Evolutionary conservation across 2,113 vertebrate species (phyloP), one percentile per base, ranked within the genome.

Genomic region (Myrmophylax atrothorax): DNA sequence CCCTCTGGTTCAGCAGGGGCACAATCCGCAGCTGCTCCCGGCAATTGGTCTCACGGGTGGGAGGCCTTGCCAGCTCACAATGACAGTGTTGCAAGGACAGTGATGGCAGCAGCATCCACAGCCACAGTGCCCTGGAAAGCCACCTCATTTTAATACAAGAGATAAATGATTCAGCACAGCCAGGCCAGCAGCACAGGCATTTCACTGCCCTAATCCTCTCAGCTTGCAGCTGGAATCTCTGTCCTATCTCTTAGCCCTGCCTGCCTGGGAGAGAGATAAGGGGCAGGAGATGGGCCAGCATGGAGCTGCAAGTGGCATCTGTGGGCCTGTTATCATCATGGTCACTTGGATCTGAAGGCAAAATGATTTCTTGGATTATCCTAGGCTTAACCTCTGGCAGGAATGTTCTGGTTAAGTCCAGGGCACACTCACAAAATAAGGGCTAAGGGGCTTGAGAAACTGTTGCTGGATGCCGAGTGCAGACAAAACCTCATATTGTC

Each of bases 371-470:
- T 23, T 40, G 40, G 85, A 91, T 97, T 94, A 96, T 90, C 63
- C 82, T 85, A 38, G 46, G 58, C 58, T 97, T 96, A 91, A 94
- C 44, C 78, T 94, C 70, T 73, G 49, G 11, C 37, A 90, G 79
- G 96, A 97, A 93, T 93, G 95, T 95, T 94, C 96, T 93, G 75
- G 42, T 88, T 94, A 95, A 96, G 13, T 73, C 88, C 46, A 58
- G 62, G 53, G 74, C 49, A 35, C 0, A 0, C 74, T 85, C 3
- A 18, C 7, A 9, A 72, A 92, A 53, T 40, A 75, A 72, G 37
- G 44, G 74, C 73, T 92, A 81, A 96, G 33, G 77, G 80, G 74
- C 84, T 94, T 94, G 95, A 68, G 82, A 74, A 94, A 55, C 29
- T 73, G 53, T 59, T 77, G 35, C 62, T 52, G 52, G 37, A 58